These are phyloP conservation scores for Brachionus plicatilis DNA, from an alignment of 1,140 invertebrate species.

Conservation along the genomic window DNA sequence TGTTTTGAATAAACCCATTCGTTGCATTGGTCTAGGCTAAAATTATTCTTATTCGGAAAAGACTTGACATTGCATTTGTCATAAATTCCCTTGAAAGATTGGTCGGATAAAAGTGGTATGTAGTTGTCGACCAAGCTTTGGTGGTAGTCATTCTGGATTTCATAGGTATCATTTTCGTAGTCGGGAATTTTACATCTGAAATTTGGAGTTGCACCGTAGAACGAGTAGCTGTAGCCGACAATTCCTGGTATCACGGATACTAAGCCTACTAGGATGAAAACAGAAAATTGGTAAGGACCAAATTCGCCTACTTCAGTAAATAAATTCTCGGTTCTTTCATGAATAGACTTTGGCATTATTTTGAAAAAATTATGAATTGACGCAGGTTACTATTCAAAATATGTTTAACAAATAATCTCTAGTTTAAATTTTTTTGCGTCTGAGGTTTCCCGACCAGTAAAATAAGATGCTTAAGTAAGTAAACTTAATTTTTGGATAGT, in stretches of 20 bases:
- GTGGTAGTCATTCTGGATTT: background rate
- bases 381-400: background rate
- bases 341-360: background rate
- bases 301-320: background rate
- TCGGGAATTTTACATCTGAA: conserved; percentile 6
- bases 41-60: background rate
- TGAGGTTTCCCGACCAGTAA: background rate
- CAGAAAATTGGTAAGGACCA: background rate
- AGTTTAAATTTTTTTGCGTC: background rate
- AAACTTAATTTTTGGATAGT: background rate
- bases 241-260: background rate
- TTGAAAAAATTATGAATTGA: background rate
- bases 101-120: background rate
- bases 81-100: background rate
- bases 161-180: background rate
- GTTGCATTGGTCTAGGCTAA: background rate
- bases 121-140: background rate
- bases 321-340: background rate
- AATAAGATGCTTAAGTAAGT: background rate
- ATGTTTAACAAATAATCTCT: background rate
- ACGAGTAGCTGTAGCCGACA: background rate
- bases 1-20: conserved; percentile 21
- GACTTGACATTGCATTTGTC: background rate
- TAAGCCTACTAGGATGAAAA: background rate
- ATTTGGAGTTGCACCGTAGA: background rate